Evolutionary conservation across 2,113 vertebrate genomes (phyloP).

Genomic region (Antechinus flavipes): DNA sequence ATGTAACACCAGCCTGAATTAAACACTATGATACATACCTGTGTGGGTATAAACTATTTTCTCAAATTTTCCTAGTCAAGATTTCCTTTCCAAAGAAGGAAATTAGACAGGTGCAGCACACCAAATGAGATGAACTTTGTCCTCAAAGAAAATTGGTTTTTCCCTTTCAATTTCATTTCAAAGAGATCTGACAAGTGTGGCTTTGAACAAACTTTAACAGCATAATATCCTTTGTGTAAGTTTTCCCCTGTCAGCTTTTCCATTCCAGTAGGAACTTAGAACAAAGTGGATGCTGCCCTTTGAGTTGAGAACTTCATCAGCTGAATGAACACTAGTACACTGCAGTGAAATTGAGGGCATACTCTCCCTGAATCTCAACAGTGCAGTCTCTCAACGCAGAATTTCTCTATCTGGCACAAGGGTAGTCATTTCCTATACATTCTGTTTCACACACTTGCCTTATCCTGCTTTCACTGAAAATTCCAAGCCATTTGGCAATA

Average conservation of each 20-base stretch:
- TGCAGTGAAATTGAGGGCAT: slow-evolving; percentile 88
- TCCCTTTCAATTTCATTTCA: slow-evolving; percentile 91
- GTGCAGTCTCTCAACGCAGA: slow-evolving; percentile 81
- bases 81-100: slow-evolving; percentile 82
- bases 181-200: slow-evolving; percentile 88
- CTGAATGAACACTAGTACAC: slow-evolving; percentile 83
- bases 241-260: slow-evolving; percentile 88
- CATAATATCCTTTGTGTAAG: slow-evolving; percentile 88
- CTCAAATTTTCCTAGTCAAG: slow-evolving; percentile 84
- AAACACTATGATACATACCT: slow-evolving; percentile 76
- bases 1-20: slow-evolving; percentile 74
- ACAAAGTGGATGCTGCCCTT: slow-evolving; percentile 88
- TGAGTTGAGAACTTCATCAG: slow-evolving; percentile 88
- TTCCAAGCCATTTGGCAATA: slow-evolving; percentile 75
- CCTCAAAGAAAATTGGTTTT: slow-evolving; percentile 90
- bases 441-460: slow-evolving; percentile 55
- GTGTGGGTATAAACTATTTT: slow-evolving; percentile 77
- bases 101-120: slow-evolving; percentile 87
- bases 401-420: slow-evolving; percentile 81
- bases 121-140: slow-evolving; percentile 89
- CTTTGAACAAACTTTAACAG: slow-evolving; percentile 90
- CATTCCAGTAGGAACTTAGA: slow-evolving; percentile 88
- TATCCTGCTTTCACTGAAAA: slow-evolving; percentile 65
- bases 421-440: slow-evolving; percentile 71
- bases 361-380: slow-evolving; percentile 82